Percentiles rank a stretch among this genome's conserved stretches.
Conservation (phyloP, 2,113 vertebrate species). For the Motacilla tschutschensis region DNA sequence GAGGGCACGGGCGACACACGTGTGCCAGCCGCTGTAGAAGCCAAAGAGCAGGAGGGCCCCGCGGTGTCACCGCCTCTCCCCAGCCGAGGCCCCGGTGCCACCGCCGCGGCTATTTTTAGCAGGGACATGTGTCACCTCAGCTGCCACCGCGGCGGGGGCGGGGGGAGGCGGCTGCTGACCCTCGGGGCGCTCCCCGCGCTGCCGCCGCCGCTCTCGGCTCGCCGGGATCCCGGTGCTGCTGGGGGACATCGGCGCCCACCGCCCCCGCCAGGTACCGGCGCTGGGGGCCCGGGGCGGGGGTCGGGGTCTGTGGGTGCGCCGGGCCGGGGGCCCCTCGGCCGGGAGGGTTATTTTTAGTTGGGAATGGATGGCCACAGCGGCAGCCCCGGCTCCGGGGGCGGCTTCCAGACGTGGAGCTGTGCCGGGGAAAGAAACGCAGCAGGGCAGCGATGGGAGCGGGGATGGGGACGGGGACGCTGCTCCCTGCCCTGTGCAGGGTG, state of each 20-base stretch:
- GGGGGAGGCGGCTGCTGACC: slow-evolving; percentile 5
- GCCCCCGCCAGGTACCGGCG: neutral
- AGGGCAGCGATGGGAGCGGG: neutral
- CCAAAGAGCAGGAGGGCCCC: neutral
- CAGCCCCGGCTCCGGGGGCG: neutral
- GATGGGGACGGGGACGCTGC: neutral
- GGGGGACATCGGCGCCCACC: neutral
- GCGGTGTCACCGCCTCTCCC: neutral
- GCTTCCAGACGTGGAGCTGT: neutral
- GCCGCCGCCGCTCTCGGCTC: neutral
- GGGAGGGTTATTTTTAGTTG: slow-evolving; percentile 28
- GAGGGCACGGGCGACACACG: neutral
- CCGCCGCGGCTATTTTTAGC: slow-evolving; percentile 85
- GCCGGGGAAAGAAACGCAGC: rapidly evolving
- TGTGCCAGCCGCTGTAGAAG: neutral
- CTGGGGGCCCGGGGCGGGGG: rapidly evolving
- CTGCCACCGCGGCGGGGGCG: slow-evolving; percentile 66
- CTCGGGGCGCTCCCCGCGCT: neutral
- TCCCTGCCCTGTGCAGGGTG: rapidly evolving
- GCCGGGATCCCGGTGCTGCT: neutral
- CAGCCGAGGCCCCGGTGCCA: slow-evolving; percentile 5
- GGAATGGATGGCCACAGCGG: neutral
- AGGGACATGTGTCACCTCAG: slow-evolving; percentile 76
- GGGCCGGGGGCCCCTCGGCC: neutral
- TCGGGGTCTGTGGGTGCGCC: neutral